These are phyloP conservation scores for Penaeus indicus DNA, from an alignment of 1,140 invertebrate species.

Conservation along the genomic window DNA sequence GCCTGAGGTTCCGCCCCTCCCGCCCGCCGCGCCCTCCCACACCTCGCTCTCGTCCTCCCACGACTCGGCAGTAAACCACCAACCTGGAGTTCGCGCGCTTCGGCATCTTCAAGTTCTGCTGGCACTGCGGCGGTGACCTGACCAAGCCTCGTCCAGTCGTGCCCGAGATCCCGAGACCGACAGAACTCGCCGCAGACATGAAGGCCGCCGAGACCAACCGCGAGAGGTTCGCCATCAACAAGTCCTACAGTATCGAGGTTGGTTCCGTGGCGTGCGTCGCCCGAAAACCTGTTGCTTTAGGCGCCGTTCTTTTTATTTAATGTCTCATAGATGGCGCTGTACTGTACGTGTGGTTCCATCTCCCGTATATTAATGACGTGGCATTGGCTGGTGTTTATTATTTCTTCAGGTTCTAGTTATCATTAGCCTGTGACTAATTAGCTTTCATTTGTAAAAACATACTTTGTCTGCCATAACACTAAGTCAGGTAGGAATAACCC, in stretches of 20 bases:
- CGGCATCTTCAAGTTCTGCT: constrained; percentile 56
- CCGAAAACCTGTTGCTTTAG: not conserved
- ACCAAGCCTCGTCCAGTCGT: constrained; percentile 22
- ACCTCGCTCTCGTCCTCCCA: not conserved
- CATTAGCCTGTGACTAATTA: too few relatives aligned
- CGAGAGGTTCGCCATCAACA: constrained; percentile 95
- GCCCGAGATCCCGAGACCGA: not conserved
- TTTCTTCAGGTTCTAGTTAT: too few relatives aligned
- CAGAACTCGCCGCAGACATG: constrained; percentile 13
- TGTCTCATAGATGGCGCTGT: not conserved
- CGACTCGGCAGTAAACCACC: not conserved
- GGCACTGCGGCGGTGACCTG: constrained; percentile 54
- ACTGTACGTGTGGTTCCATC: not conserved
- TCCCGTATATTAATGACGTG: too few relatives aligned
- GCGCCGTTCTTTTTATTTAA: not conserved
- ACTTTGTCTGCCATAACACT: too few relatives aligned
- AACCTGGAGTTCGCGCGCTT: constrained; percentile 58
- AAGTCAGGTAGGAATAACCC: too few relatives aligned
- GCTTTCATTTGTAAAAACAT: too few relatives aligned
- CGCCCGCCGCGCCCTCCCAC: not conserved
- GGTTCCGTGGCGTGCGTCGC: constrained; percentile 71
- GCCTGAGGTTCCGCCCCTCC: not conserved
- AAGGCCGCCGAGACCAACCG: constrained; percentile 78
- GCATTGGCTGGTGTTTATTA: too few relatives aligned
- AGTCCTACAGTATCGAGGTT: constrained; percentile 97